Base-by-base conservation (phyloP, 2,888 invertebrate species). In the Sphinx pinastri region DNA sequence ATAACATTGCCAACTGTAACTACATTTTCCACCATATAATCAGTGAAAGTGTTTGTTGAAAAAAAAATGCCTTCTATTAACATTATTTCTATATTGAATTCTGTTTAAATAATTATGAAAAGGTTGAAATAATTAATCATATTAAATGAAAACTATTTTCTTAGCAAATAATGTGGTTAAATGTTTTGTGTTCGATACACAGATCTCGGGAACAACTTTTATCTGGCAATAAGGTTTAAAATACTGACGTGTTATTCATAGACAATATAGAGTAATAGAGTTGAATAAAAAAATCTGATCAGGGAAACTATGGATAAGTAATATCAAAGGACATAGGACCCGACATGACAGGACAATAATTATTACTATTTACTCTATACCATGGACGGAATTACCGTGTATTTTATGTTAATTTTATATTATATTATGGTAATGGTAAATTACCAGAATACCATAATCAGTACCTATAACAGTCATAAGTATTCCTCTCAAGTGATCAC, bases 181-280 rank as follows among this genome's bases (percentile, higher is more conserved):
- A 25, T 38, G 10, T 4, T 11, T 12, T 14, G 7, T 45, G 4
- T 55, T 52, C 6, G 45, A 13, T 63, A 19, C 69, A 55, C 54
- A 13, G 11, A 14, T 63, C 54, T 69, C 31, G 69, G 69, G 60
- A 69, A 14, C 0, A 14, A 25, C 31, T 45, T 45, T 54, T 45
- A 16, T 63, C 45, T 69, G 63, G 69, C 54, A 69, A 45, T 25
- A 63, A 54, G 4, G 1, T 7, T 14, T 4, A 19, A 54, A 67
- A 54, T 60, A 69, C 63, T 69, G 69, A 69, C 69, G 69, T 69
- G 69, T 69, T 38, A 54, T 11, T 51, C 55, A 55, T 55, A 55
- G 19, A 19, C 11, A 19, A 51, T 51, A 38, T 59, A 59, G n/a
- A 59, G 58, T 14, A 1, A 31, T 12, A 25, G 25, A 57, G 57